phyloP scores from a whole-genome alignment of 2,797 vertebrate species.

The Peromyscus aztecus region DNA sequence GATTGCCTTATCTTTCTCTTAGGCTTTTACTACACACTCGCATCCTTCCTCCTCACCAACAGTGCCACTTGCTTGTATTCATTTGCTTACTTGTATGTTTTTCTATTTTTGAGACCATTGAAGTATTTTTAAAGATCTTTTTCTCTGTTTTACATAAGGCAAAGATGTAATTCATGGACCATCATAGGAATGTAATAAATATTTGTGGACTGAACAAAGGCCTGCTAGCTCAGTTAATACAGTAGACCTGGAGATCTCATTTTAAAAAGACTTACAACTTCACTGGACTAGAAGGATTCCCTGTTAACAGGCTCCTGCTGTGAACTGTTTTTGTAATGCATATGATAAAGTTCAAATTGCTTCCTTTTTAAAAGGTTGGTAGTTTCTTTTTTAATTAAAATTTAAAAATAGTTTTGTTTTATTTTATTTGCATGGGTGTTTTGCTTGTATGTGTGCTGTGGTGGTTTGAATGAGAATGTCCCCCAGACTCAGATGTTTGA shows the following conservation, averaged over 20 bases:
- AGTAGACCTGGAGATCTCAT: constrained; percentile 57
- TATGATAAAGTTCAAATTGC: constrained; percentile 60
- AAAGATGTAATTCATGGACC: constrained; percentile 29
- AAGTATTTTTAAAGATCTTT: constrained; percentile 54
- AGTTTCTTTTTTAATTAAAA: background rate
- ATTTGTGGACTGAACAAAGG: constrained; percentile 55
- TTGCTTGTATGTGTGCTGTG: background rate
- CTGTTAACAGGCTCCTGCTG: constrained; percentile 42
- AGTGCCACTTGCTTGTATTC: background rate
- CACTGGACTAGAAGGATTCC: constrained; percentile 28
- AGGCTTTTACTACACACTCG: background rate
- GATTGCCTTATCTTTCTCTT: background rate
- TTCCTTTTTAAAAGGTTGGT: constrained; percentile 45
- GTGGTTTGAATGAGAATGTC: background rate
- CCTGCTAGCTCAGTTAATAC: constrained; percentile 54
- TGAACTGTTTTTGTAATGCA: constrained; percentile 60
- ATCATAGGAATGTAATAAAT: constrained; percentile 56
- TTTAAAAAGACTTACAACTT: constrained; percentile 63
- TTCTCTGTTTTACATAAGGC: constrained; percentile 45
- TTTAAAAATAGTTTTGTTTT: background rate
- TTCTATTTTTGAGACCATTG: constrained; percentile 48
- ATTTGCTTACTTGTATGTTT: constrained; percentile 1
- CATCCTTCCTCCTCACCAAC: background rate
- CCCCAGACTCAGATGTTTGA: background rate
- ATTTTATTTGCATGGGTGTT: background rate